Base-by-base conservation (phyloP, 2,888 invertebrate genomes). In the Rhyacophila evoluta region DNA sequence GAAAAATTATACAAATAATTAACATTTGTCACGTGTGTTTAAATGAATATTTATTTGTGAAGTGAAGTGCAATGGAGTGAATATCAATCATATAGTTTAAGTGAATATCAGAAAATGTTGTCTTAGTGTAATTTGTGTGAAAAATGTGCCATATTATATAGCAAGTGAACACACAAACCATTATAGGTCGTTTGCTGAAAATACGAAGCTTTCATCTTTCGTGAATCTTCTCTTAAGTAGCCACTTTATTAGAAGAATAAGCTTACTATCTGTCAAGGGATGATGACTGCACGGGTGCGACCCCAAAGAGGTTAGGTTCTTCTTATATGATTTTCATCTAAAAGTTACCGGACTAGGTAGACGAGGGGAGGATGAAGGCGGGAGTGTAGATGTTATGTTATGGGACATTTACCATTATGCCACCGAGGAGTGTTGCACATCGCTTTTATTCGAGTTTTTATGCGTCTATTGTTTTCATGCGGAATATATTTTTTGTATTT, bases 241-340 rank as follows among this genome's bases (percentile, higher is more conserved):
- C 75, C 78, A 81, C 79, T 81, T 81, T 81, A 81, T 81, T 81
- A 81, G 81, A 77, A 19, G 74, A 79, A 81, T 81, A 81, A 81
- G 75, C 75, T 41, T 37, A 36, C 36, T 38, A 79, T 79, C 67
- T 33, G 81, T 81, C 81, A 81, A 36, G 71, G 79, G 81, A 78
- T 78, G 76, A 81, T 74, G 72, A 75, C 71, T 55, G 72, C 37
- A 11, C 11, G 8, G 10, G 77, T 67, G 78, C n/a, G 78, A 74
- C 78, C 76, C 73, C 41, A 27, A 41, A 69, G 10, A 39, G 68
- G 55, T 25, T 55, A 25, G 25, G 55, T 15, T 55, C 12, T 28
- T 68, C 37, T 38, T 37, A 55, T 73, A 73, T 25, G 67, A 72
- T 72, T 68, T 67, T 73, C 69, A 75, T 68, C 25, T 1, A 38